A percentile compares a stretch with the other conserved stretches of the same genome.
Conservation (phyloP, 2,113 vertebrate species). For the Archocentrus centrarchus region DNA sequence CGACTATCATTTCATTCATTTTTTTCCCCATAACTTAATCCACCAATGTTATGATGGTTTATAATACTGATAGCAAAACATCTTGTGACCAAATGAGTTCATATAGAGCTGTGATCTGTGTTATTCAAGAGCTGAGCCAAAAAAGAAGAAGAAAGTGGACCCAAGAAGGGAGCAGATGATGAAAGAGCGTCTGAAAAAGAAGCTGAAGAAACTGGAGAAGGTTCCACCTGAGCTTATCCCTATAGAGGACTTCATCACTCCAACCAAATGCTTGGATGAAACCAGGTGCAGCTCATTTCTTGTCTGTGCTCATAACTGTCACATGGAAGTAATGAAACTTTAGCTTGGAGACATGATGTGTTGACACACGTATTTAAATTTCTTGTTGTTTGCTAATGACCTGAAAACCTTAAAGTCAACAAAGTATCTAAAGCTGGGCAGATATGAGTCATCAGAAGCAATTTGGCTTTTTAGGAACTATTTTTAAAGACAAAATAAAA, state of each 20-base stretch:
- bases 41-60: not conserved
- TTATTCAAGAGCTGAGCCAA: conserved; percentile 88
- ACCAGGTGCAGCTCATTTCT: conserved; percentile 79
- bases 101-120: conserved; percentile 12
- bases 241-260: conserved; percentile 89
- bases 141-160: conserved; percentile 94
- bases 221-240: conserved; percentile 91
- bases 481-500: not conserved
- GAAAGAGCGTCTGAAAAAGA: conserved; percentile 92
- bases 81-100: not conserved
- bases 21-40: not conserved
- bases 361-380: not conserved
- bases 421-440: not conserved
- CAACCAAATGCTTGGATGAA: conserved; percentile 83
- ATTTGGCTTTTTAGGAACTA: too few species aligned
- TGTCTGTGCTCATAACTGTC: not conserved
- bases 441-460: not conserved
- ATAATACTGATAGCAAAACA: not conserved
- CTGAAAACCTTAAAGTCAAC: not conserved
- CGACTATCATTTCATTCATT: not conserved
- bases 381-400: not conserved
- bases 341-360: not conserved
- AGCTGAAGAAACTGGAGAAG: conserved; percentile 88
- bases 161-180: conserved; percentile 84
- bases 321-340: not conserved